Percentiles rank a stretch among this genome's conserved stretches.
These are phyloP conservation scores for Rhyacophila evoluta DNA, from an alignment of 2,888 invertebrate genomes.

Conservation along the genomic window DNA sequence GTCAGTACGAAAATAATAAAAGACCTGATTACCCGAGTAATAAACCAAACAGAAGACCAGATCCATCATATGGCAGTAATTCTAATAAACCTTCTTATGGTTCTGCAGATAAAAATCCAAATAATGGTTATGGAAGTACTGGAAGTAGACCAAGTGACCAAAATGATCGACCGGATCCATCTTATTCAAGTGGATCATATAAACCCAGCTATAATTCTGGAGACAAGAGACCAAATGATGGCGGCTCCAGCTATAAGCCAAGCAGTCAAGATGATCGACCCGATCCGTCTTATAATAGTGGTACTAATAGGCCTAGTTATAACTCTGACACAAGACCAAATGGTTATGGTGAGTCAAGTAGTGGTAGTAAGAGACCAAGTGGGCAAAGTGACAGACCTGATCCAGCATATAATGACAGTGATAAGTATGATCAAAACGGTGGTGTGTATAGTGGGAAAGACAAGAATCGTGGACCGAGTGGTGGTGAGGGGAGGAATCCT, in stretches of 20 bases:
- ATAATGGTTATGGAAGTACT: constrained; percentile 1
- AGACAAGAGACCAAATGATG: constrained; percentile 42
- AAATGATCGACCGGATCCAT: constrained; percentile 30
- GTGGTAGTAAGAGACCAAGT: constrained; percentile 30
- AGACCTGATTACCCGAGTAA: constrained; percentile 19
- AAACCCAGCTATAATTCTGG: constrained; percentile 33
- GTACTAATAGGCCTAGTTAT: constrained; percentile 40
- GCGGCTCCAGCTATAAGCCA: neutral
- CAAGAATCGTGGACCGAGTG: neutral
- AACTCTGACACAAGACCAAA: constrained; percentile 43
- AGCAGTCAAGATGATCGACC: constrained; percentile 17
- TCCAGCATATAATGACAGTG: constrained; percentile 26
- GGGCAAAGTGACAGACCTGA: constrained; percentile 30
- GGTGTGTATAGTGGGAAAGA: neutral
- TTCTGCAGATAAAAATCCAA: constrained; percentile 31
- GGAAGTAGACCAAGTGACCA: constrained; percentile 23
- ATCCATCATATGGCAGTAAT: constrained; percentile 28
- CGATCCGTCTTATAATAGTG: constrained; percentile 29
- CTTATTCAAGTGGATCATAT: neutral
- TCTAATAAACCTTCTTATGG: constrained; percentile 33
- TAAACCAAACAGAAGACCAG: constrained; percentile 30
- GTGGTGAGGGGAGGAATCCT: constrained; percentile 30
- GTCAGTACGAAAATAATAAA: constrained; percentile 26
- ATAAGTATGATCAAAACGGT: neutral
- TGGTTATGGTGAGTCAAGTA: constrained; percentile 43